Conservation (phyloP, 2,888 invertebrate genomes). For the Tanytarsus gracilentus region DNA sequence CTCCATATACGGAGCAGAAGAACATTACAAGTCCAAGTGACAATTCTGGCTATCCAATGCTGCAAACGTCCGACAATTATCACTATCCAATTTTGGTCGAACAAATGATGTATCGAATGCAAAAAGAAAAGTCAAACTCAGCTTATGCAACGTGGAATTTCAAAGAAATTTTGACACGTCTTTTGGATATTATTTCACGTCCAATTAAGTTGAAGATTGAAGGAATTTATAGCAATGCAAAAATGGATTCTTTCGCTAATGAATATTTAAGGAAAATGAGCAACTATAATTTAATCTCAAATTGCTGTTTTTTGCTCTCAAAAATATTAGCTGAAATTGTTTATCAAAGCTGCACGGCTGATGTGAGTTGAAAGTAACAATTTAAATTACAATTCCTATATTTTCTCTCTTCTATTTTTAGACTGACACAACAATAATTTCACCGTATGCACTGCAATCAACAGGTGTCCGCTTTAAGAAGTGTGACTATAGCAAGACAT, state of each 20-base stretch:
- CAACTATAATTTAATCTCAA: conserved; percentile 50
- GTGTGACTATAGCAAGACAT: conserved; percentile 79
- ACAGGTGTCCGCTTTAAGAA: conserved; percentile 87
- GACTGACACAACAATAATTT: conserved; percentile 41
- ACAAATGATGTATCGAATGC: conserved; percentile 64
- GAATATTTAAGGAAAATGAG: conserved; percentile 38
- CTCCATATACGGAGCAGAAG: conserved; percentile 39
- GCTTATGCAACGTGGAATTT: conserved; percentile 46
- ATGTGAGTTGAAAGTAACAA: conserved; percentile 45
- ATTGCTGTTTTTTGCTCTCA: conserved; percentile 69
- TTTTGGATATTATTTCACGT: conserved; percentile 71
- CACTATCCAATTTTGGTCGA: conserved; percentile 68
- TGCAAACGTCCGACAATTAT: conserved; percentile 58
- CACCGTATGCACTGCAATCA: conserved; percentile 66
- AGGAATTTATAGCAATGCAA: conserved; percentile 37
- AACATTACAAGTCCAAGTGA: conserved; percentile 56
- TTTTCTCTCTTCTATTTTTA: conserved; percentile 31
- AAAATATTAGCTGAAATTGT: conserved; percentile 82
- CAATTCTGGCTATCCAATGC: conserved; percentile 57
- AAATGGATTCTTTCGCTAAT: conserved; percentile 39
- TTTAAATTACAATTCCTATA: neutral
- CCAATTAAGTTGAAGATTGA: conserved; percentile 55
- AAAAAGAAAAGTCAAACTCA: conserved; percentile 43
- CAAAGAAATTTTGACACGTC: conserved; percentile 70
- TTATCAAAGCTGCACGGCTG: conserved; percentile 66